Percentiles rank a stretch among this genome's conserved stretches.
Evolutionary conservation across 2,888 invertebrate genomes (phyloP).

Genomic region (Chrysolina oricalcia): DNA sequence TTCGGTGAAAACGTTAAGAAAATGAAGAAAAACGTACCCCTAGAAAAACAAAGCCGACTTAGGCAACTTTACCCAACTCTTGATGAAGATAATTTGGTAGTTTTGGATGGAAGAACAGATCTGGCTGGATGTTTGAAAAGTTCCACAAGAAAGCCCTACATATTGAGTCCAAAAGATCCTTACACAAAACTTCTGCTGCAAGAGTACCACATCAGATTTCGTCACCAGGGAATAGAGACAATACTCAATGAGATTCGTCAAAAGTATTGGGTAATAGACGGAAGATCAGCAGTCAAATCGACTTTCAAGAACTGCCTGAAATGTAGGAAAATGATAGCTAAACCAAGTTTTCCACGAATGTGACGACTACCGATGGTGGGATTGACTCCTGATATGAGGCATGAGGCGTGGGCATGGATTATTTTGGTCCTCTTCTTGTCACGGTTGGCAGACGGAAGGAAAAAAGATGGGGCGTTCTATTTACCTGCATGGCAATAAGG

Average conservation of each 20-base stretch:
- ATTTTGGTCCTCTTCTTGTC: too few species aligned
- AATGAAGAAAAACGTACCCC: too few species aligned
- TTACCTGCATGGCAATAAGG: slow-evolving; percentile 34
- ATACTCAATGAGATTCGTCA: slow-evolving; percentile 31
- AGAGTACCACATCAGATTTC: not conserved
- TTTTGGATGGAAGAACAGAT: not conserved
- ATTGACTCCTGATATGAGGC: slow-evolving; percentile 41
- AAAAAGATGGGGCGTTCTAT: slow-evolving; percentile 37
- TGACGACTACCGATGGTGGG: not conserved
- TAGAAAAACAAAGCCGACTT: too few species aligned
- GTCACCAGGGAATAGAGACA: slow-evolving; percentile 26
- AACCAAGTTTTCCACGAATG: not conserved
- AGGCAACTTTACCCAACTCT: too few species aligned
- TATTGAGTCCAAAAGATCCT: not conserved
- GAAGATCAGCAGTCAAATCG: slow-evolving; percentile 30
- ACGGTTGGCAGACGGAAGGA: slow-evolving; percentile 26
- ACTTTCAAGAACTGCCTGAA: not conserved
- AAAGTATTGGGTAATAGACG: slow-evolving; percentile 38
- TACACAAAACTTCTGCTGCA: not conserved
- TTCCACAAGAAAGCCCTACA: not conserved
- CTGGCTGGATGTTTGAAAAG: too few species aligned
- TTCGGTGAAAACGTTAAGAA: too few species aligned
- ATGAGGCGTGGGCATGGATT: slow-evolving; percentile 34
- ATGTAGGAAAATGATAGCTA: not conserved
- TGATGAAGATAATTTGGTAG: not conserved